Base-by-base conservation (phyloP, 2,797 vertebrate species). In the Parotocinclus haroldoi region DNA sequence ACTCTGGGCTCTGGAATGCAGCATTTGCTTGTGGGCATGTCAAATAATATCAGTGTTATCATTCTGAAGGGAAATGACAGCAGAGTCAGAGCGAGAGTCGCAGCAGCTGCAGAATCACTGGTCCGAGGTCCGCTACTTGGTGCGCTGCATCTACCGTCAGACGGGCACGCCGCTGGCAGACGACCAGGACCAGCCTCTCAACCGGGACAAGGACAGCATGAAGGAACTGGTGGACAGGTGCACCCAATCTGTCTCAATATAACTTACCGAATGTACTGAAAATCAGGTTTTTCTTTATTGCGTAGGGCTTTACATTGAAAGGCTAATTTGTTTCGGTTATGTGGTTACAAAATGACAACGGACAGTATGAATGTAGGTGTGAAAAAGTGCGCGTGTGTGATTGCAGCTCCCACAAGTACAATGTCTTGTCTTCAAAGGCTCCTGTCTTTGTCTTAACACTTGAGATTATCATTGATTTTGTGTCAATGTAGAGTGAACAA, bases 51-150 rank as follows among this genome's bases (percentile, higher is more conserved):
- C n/a, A n/a, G n/a, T 55, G 63, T 16, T n/a, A 7, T 7, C 17
- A 58, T 71, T 54, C 17, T 87, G 27, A 27, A 98, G 96, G 83
- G 96, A 98, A 81, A 90, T 94, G 79, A 91, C 94, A 7, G 90
- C 92, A 13, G 96, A 98, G 81, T 90, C 92, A 3, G 95, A 98
- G 81, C 89, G 93, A 53, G 96, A 98, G 82, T 94, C 95, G 7
- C 96, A 97, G 85, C 94, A 96, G 82, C 93, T 99, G 73, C 96
- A 98, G 84, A 97, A 95, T 82, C 96, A 92, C 86, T 99, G 96
- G 96, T 96, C 96, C 0, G 96, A 99, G 84, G 95, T 98, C 53
- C 92, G 96, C 63, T 97, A 98, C 83, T 89, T 94, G 83, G 96
- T 99, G 62, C 93, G 96, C 62, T 98, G 95, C 79, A 94, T 98